Evolutionary conservation across 2,113 vertebrate species (phyloP), one percentile per base, ranked within the genome.

Genomic region (Eublepharis macularius): DNA sequence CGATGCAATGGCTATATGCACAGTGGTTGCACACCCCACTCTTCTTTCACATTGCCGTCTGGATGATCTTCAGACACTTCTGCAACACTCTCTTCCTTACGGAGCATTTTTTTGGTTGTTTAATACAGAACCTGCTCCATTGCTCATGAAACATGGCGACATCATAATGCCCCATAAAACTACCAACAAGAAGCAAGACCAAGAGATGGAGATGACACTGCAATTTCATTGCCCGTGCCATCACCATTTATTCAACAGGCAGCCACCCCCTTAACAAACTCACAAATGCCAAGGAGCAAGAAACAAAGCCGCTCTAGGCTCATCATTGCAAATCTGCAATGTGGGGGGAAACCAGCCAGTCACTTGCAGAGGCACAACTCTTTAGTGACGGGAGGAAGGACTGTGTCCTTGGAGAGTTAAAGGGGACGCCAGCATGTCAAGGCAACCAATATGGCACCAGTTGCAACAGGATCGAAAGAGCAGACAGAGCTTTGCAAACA

Each of bases 351-450:
- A 2, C 0, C 57, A 84, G 85, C 76, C 54, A 82, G 47, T 36
- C 13, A 83, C 66, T 9, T 39, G 75, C 74, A 9, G n/a, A 65
- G 88, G 63, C 47, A 2, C 29, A 8, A 29, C 9, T 6, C 84
- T n/a, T 66, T 81, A 69, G 16, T 74, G 79, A 49, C 65, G 86
- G 86, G 76, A 36, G 24, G 72, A 72, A 87, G 65, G 68, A 70
- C 24, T 2, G 5, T 39, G 39, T 82, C 60, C 65, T 24, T 41
- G 84, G 49, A 34, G 43, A 17, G 2, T 57, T 3, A 57, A 0
- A 3, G 82, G 74, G 82, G 63, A 77, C 86, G 57, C 80, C 43
- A 49, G n/a, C 70, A 51, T 2, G 75, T 83, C 17, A 66, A 82
- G 91, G 66, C 2, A 6, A 49, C 21, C 75, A 73, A 47, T 68